Base-by-base conservation (phyloP, 2,797 vertebrate genomes). In the Pteronotus mesoamericanus region DNA sequence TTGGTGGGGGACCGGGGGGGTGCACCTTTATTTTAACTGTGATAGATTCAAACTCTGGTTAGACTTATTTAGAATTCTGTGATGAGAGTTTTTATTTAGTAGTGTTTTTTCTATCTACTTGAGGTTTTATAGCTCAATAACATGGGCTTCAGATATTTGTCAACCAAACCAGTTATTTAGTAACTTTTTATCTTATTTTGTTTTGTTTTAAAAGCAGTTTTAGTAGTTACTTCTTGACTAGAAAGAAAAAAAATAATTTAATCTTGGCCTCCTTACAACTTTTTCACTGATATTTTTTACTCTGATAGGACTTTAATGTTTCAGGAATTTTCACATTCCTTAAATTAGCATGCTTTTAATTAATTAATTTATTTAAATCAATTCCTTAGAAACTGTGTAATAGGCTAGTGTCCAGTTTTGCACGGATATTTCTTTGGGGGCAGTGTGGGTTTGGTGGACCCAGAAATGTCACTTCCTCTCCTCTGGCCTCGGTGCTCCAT, bases 381-480 rank as follows among this genome's bases (percentile, higher is more conserved):
- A 64, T 93, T 86, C 46, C 57, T 91, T 82, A 44, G 71, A 72
- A 77, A 53, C 42, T 92, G 6, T 95, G 14, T 77, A 55, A 46
- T 59, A 84, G n/a, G 34, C 69, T 83, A 39, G 24, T 46, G 10
- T 80, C 83, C 44, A 39, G 34, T 64, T 69, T 95, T 96, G 74
- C 34, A n/a, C 21, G 53, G 79, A 37, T 15, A 96, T 97, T 96
- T 53, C 69, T 91, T 82, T 87, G 51, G 64, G 74, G 34, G 6
- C 26, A 68, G 18, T 78, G 42, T 77, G 75, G 69, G 55, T 42
- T 86, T 86, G 72, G 53, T 80, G 61, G 64, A 80, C 80, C 39
- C 64, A 51, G 24, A 78, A 59, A 48, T 71, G 94, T 90, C 48
- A 86, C 86, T 96, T 96, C 92, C 90, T 96, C 94, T 97, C 57